Evolutionary conservation across 1,140 invertebrate genomes (phyloP), one percentile per base, ranked within the genome.

Genomic region (Pteromalus puparum): DNA sequence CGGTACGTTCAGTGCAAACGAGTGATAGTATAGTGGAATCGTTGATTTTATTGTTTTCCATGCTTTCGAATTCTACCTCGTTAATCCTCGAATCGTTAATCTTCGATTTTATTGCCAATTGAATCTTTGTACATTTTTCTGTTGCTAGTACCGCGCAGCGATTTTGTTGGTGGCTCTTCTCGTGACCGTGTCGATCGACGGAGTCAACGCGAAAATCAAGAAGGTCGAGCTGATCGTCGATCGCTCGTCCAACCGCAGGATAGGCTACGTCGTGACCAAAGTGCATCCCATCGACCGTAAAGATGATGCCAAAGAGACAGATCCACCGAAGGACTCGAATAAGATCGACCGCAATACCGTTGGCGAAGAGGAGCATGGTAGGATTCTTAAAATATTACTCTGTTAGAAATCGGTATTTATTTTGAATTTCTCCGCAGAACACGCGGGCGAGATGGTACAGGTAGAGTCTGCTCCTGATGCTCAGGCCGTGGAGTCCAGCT

Each of bases 201-300:
- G 87, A 12, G 78, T 85, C 74, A 10, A 67, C 13, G 72, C 87
- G 7, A 87, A 82, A 82, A 79, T 90, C 28, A 88, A 87, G 38
- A 88, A 87, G 10, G 68, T 89, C 3, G 86, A 87, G 26, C 87
- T 87, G 46, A 61, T 89, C 3, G 86, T 88, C 53, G 88, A 89
- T 12, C 85, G 77, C 0, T 67, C 73, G 0, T 86, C 89, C 0
- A 81, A 88, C 12, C 86, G 87, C 15, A 84, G 81, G n/a, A 86
- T 89, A 26, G 88, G 89, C 48, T 90, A 87, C 68, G 87, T 89
- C 10, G 88, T 89, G 34, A 89, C 89, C 1, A 87, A 84, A 85
- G 82, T 90, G 12, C 87, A 87, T 65, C 87, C 87, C 4, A 75
- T 89, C n/a, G 80, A 88, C 48, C 82, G 85, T 81, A 88, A 87